Percentiles rank a stretch among this genome's conserved stretches.
Evolutionary conservation across 2,888 invertebrate species (phyloP).

Genomic region (Dichetophora obliterata): DNA sequence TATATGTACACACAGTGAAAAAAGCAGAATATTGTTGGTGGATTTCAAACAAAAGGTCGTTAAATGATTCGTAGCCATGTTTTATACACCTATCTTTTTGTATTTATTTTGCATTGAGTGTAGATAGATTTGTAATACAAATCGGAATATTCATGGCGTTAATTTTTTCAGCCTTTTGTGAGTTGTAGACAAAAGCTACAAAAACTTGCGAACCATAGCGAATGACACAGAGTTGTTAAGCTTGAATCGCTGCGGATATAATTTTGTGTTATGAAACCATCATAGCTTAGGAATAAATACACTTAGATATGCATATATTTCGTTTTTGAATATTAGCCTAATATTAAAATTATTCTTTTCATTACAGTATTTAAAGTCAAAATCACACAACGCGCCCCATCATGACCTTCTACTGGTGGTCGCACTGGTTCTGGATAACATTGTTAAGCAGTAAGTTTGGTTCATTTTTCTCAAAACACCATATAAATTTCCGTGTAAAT

Average conservation of each 20-base stretch:
- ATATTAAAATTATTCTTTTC: constrained; percentile 11
- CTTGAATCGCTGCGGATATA: neutral
- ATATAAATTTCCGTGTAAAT: neutral
- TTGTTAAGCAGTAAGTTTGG: constrained; percentile 57
- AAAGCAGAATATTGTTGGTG: no score
- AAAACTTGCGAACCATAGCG: constrained; percentile 27
- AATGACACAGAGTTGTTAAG: constrained; percentile 1
- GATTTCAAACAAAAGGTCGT: neutral
- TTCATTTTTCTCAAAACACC: neutral
- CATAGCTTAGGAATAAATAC: neutral
- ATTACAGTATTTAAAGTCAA: constrained; percentile 51
- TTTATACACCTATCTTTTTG: neutral
- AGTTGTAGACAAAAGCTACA: neutral
- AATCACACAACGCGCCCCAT: constrained; percentile 64
- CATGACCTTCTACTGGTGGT: constrained; percentile 91
- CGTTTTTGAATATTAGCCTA: neutral
- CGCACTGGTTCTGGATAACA: constrained; percentile 91
- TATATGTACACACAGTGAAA: no score
- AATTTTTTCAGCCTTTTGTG: constrained; percentile 23
- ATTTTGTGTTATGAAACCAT: no score
- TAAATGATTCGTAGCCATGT: neutral
- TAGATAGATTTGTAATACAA: constrained; percentile 16
- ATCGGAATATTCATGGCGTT: constrained; percentile 12
- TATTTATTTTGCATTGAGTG: neutral
- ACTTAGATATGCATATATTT: neutral